Evolutionary conservation across 2,113 vertebrate species (phyloP).

Genomic region (Laticauda laticaudata): DNA sequence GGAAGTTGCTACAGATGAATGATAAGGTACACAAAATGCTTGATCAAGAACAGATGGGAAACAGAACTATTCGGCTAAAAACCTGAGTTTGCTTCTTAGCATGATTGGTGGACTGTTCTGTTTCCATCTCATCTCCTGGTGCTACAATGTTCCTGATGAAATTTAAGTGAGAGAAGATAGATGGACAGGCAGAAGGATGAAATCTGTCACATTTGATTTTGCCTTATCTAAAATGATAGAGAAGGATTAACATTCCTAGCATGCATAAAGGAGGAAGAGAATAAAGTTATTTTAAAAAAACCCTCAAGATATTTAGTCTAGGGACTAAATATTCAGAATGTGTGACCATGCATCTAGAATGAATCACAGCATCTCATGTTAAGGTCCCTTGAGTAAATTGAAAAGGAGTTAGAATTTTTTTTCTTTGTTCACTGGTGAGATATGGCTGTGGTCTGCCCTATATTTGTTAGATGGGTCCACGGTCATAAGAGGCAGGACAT

Average conservation of each 20-base stretch:
- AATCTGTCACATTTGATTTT: not conserved
- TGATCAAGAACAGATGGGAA: not conserved
- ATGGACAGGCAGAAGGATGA: not conserved
- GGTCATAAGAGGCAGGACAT: too few species aligned
- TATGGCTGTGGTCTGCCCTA: not conserved
- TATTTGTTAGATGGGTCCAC: too few species aligned
- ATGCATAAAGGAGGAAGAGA: not conserved
- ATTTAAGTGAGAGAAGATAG: not conserved
- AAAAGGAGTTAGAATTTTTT: not conserved
- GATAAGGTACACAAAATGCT: not conserved
- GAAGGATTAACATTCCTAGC: not conserved
- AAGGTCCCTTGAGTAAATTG: not conserved
- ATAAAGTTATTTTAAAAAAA: not conserved
- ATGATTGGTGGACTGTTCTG: not conserved
- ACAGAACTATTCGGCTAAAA: not conserved
- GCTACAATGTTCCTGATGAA: not conserved
- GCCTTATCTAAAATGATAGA: not conserved
- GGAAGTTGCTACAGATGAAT: not conserved
- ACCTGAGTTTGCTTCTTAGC: not conserved
- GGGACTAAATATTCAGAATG: not conserved
- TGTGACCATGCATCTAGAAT: not conserved
- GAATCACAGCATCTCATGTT: not conserved
- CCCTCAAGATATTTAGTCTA: not conserved
- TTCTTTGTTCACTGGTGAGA: not conserved
- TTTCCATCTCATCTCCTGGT: not conserved